These are phyloP conservation scores for Leptoclinus maculatus DNA, from an alignment of 2,797 vertebrate genomes.

Conservation along the genomic window DNA sequence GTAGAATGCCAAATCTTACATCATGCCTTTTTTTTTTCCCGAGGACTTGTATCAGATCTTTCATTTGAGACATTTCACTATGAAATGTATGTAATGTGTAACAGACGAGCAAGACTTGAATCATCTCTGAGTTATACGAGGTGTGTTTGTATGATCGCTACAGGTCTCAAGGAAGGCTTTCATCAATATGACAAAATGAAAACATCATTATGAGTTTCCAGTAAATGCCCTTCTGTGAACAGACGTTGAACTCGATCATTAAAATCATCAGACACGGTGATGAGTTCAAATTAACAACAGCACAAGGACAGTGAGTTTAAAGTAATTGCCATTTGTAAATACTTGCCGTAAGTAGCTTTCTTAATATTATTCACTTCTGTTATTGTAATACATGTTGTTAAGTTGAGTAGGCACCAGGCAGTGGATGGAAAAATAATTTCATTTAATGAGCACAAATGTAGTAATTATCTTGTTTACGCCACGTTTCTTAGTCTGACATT, in stretches of 20 bases:
- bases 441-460: constrained; percentile 62
- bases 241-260: constrained; percentile 14
- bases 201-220: constrained; percentile 1
- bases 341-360: constrained; percentile 5
- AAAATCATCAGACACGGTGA: constrained; percentile 23
- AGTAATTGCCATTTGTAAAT: constrained; percentile 15
- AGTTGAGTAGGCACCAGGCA: constrained; percentile 18
- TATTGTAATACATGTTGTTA: constrained; percentile 30
- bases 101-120: constrained; percentile 47
- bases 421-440: constrained; percentile 38
- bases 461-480: constrained; percentile 67
- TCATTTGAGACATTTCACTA: constrained; percentile 25
- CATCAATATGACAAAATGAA: constrained; percentile 26
- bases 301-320: constrained; percentile 11
- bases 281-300: constrained; percentile 30
- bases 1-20: constrained; percentile 32
- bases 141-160: constrained; percentile 33
- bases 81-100: constrained; percentile 42
- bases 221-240: constrained; percentile 8
- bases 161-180: constrained; percentile 43
- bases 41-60: constrained; percentile 24
- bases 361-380: constrained; percentile 18
- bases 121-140: constrained; percentile 34
- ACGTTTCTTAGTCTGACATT: constrained; percentile 47
- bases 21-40: constrained; percentile 12